Evolutionary conservation across 2,797 vertebrate species (phyloP), one percentile per base, ranked within the genome.

Genomic region (Dendrocincla tyrannina): DNA sequence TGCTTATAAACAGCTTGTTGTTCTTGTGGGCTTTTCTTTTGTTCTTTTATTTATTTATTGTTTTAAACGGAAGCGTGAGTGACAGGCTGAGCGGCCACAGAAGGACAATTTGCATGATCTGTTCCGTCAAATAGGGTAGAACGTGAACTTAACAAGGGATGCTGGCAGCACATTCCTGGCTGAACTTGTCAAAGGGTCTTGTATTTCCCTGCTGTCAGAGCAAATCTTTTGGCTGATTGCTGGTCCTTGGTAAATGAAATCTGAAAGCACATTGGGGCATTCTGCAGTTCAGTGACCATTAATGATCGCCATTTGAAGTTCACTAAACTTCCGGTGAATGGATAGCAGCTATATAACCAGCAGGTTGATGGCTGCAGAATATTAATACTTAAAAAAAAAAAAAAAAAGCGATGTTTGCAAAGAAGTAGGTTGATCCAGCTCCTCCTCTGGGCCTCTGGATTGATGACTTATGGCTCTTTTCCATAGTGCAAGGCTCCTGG

Each of bases 301-400:
- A 98, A 97, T 96, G 97, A 97, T 98, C 96, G 96, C 97, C 97
- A 88, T 97, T 97, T 98, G 98, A 98, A 98, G 98, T 98, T 98
- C 98, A 98, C 96, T 98, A 98, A 97, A 98, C 96, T 98, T 98
- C 96, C 97, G 97, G 95, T 96, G 93, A 97, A 85, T 96, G 95
- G 96, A 95, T 97, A 97, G 96, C 89, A 96, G 96, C 96, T 90
- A 62, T 69, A 92, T 97, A 97, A 97, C 96, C 95, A 96, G 97
- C 96, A 95, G 80, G 82, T 93, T 97, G 96, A 95, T 86, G 88
- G 94, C 85, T 92, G 55, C 87, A 80, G 80, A 96, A 93, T 93
- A 92, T 93, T 75, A 94, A 88, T 88, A 91, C 39, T 82, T 4
- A 3, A 20, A 53, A 86, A 72, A 53, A 86, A 72, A 86, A 72